phyloP scores from a whole-genome alignment of 2,113 vertebrate species.

The Scolopax mira region DNA sequence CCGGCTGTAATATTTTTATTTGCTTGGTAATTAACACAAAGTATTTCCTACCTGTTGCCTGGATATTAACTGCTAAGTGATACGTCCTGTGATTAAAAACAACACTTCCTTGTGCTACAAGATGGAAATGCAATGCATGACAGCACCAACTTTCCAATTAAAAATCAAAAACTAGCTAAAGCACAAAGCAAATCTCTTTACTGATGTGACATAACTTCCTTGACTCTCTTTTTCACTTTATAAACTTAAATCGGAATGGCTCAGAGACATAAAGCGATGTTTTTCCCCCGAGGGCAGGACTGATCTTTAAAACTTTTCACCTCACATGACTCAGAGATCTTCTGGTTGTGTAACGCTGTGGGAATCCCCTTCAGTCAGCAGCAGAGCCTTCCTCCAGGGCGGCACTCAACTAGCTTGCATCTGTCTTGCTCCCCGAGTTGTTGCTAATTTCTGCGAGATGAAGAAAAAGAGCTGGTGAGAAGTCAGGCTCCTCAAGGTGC shows the following conservation, averaged over 20 bases:
- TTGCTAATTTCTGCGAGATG: background rate
- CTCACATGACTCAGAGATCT: background rate
- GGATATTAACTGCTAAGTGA: background rate
- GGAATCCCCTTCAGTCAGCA: background rate
- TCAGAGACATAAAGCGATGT: background rate
- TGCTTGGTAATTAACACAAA: too few relatives aligned
- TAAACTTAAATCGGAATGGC: background rate
- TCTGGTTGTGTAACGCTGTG: background rate
- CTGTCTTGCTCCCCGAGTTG: background rate
- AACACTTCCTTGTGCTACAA: background rate
- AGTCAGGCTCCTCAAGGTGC: background rate
- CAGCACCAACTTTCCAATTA: background rate
- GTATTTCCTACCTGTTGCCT: background rate
- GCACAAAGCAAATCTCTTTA: background rate
- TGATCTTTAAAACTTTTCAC: background rate
- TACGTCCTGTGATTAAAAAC: background rate
- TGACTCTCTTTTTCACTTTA: background rate
- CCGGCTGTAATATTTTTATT: background rate
- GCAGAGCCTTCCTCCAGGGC: background rate
- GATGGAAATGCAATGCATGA: background rate
- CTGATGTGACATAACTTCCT: background rate
- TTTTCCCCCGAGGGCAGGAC: background rate
- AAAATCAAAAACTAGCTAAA: background rate
- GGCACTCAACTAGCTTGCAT: accelerated
- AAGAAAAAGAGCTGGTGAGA: background rate